These are phyloP conservation scores for Protobothrops flavoviridis DNA, from an alignment of 2,113 vertebrate species.

Conservation along the genomic window DNA sequence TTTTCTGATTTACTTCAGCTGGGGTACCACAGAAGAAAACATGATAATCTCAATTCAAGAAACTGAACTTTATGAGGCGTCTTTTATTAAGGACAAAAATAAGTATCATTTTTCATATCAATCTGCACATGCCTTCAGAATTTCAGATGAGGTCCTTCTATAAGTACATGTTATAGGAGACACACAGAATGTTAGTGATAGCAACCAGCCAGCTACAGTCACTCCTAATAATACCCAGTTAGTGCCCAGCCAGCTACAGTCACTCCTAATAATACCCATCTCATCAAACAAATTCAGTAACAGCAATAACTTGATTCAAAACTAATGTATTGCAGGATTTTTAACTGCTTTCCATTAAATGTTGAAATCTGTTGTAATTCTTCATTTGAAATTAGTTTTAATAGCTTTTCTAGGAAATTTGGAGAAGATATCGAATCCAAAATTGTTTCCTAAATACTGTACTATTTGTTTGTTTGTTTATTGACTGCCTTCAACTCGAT, in stretches of 20 bases:
- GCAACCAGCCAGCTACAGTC: too few species aligned
- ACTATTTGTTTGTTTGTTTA: neutral
- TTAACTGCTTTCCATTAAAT: neutral
- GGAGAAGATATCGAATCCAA: neutral
- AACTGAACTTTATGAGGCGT: neutral
- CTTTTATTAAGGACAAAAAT: neutral
- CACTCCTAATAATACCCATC: neutral
- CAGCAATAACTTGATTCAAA: neutral
- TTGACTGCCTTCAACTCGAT: neutral
- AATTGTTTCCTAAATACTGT: neutral
- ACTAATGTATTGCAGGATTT: neutral
- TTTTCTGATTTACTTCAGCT: neutral
- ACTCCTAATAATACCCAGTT: too few species aligned
- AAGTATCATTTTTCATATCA: neutral
- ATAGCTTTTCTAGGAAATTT: neutral
- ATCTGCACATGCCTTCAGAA: neutral
- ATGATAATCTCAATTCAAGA: neutral
- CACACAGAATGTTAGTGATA: neutral
- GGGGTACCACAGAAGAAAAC: neutral
- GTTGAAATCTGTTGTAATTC: neutral
- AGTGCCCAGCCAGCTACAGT: neutral
- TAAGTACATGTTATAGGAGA: neutral
- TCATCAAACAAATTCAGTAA: neutral
- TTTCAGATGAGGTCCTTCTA: neutral
- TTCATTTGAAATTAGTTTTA: neutral